Evolutionary conservation across 2,797 vertebrate species (phyloP).

Genomic region (Paedocypris micromegethes): DNA sequence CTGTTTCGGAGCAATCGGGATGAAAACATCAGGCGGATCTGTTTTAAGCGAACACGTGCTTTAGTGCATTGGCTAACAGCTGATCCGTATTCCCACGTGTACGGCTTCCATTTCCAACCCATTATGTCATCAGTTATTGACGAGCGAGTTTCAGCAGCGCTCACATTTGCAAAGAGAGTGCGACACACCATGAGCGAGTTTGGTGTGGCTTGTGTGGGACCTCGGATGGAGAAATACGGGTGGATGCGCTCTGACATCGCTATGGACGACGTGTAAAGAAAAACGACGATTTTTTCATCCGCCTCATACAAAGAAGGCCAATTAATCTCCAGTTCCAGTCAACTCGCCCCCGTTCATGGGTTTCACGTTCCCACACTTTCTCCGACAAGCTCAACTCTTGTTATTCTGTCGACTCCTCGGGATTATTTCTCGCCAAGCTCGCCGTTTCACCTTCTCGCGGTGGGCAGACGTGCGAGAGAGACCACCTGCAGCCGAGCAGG

Average conservation of each 20-base stretch:
- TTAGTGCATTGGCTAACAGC: constrained; percentile 35
- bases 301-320: no score
- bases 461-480: constrained; percentile 22
- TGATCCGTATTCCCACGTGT: constrained; percentile 31
- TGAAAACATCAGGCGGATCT: constrained; percentile 1
- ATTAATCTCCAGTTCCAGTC: neutral
- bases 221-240: no score
- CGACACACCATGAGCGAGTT: neutral
- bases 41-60: constrained; percentile 29
- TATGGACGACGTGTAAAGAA: no score
- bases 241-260: no score
- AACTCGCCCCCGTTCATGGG: constrained; percentile 22
- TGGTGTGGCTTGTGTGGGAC: no score
- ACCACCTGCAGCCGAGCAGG: constrained; percentile 35
- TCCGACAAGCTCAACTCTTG: constrained; percentile 18
- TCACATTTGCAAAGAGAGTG: constrained; percentile 20
- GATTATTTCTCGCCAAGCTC: constrained; percentile 11
- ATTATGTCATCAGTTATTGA: constrained; percentile 49
- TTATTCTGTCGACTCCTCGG: constrained; percentile 17
- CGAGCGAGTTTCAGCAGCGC: constrained; percentile 28
- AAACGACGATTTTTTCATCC: no score
- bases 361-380: constrained; percentile 22
- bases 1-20: constrained; percentile 11
- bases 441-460: constrained; percentile 1
- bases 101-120: constrained; percentile 31